Evolutionary conservation across 2,797 vertebrate genomes (phyloP), one percentile per base, ranked within the genome.

Genomic region (Sciurus vulgaris): DNA sequence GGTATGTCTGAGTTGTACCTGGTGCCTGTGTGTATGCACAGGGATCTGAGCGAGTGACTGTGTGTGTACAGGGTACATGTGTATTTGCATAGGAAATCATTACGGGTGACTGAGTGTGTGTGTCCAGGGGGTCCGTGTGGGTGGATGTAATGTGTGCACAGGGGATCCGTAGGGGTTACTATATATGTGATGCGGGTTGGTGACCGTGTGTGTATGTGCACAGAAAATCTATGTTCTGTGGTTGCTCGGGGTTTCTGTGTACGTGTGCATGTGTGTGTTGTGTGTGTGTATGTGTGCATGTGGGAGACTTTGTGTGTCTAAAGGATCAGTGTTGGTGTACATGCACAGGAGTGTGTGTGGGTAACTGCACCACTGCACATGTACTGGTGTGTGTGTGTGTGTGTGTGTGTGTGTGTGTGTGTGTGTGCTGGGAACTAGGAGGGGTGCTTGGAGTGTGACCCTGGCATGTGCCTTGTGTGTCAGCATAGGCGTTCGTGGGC

Each of bases 61-160:
- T 11, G 0, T 35, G 26, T 38, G 17, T 7, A 5, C 69, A 51
- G 14, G 7, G 38, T 3, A 38, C 38, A 38, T 38, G 38, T 38
- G 38, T 38, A 38, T 38, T 38, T 38, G 38, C 38, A 38, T 38
- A 38, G 38, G 51, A 54, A 18, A 59, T 69, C 67, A 35, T 35
- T 44, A 49, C 18, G 17, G 35, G 24, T 59, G 56, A 69, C 35
- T 44, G 0, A 15, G 22, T 59, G 44, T 4, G 2, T 72, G 63
- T 10, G 17, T 7, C 5, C 1, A n/a, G 38, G 1, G 17, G 3
- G 18, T 12, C 9, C 30, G 5, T 17, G 10, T 12, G 47, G 12
- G 56, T 33, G 56, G 0, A 1, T 28, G 35, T 22, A 3, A 2
- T 15, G 0, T 35, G 41, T 38, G 17, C 17, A 8, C 69, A 63